Percentiles rank a stretch among this genome's conserved stretches.
Evolutionary conservation across 2,888 invertebrate genomes (phyloP).

Genomic region (Balanococcus diminutus): DNA sequence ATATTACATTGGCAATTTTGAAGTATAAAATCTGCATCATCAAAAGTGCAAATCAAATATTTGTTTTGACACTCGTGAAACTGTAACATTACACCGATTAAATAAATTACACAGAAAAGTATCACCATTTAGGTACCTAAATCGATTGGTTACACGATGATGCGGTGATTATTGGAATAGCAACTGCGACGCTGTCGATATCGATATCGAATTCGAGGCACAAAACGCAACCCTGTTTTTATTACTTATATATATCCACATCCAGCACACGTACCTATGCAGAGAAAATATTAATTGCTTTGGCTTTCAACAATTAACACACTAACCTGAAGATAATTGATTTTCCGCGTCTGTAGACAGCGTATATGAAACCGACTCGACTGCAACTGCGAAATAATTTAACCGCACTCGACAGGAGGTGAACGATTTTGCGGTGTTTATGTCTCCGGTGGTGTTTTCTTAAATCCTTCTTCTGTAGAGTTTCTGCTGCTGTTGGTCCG

Average conservation of each 20-base stretch:
- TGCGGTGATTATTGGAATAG: background rate
- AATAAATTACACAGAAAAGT: conserved; percentile 3
- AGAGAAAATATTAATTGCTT: conserved; percentile 14
- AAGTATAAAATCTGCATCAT: no score
- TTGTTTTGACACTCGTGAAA: background rate
- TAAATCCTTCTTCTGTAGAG: background rate
- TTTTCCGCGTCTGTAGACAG: background rate
- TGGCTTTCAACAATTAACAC: conserved; percentile 13
- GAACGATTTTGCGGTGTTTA: background rate
- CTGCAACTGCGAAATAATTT: background rate
- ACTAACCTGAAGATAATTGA: conserved; percentile 35
- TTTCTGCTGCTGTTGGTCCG: background rate
- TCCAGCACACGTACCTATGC: background rate
- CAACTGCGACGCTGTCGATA: background rate
- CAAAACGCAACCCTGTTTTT: background rate
- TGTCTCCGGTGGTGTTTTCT: background rate
- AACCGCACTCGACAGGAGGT: background rate
- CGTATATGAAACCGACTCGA: background rate
- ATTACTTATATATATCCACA: background rate
- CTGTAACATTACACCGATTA: background rate
- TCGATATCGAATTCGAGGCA: background rate
- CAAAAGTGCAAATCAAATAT: background rate
- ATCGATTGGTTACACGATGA: background rate
- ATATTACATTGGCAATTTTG: background rate
- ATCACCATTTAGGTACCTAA: background rate